Conservation (phyloP, 2,113 vertebrate species). For the Spermophilus dauricus region DNA sequence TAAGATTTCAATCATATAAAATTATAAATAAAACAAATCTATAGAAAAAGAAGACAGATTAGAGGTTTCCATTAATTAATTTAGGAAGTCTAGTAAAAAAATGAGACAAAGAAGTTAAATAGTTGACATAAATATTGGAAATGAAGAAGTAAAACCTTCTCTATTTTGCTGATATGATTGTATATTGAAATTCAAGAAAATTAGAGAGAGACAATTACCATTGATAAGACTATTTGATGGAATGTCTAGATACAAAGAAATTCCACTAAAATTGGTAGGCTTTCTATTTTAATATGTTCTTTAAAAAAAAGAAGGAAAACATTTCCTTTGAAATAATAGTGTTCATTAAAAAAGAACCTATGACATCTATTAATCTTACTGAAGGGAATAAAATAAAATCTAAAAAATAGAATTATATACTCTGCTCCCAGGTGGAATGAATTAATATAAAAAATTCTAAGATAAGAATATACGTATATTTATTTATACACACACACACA, state of each 20-base stretch:
- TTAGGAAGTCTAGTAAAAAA: slow-evolving; percentile 46
- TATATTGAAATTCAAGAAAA: neutral
- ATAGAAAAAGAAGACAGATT: neutral
- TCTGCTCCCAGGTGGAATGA: neutral
- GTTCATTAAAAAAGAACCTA: neutral
- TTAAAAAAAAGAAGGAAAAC: neutral
- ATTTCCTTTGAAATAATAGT: slow-evolving; percentile 15
- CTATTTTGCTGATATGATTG: neutral
- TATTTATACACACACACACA: neutral
- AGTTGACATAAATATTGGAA: neutral
- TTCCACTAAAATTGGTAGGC: neutral
- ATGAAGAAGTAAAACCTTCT: neutral
- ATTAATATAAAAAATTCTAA: neutral
- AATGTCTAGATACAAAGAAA: neutral
- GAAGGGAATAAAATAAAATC: neutral
- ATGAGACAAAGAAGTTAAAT: neutral
- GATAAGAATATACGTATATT: neutral
- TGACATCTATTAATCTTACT: neutral
- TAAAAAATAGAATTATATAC: neutral
- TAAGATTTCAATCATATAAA: neutral
- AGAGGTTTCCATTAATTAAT: neutral
- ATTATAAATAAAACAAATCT: neutral
- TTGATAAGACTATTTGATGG: neutral
- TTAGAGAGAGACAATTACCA: neutral
- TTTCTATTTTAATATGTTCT: neutral